Percentiles rank a stretch among this genome's conserved stretches.
phyloP scores from a whole-genome alignment of 2,888 invertebrate genomes.

The Drosophila villosipedis region DNA sequence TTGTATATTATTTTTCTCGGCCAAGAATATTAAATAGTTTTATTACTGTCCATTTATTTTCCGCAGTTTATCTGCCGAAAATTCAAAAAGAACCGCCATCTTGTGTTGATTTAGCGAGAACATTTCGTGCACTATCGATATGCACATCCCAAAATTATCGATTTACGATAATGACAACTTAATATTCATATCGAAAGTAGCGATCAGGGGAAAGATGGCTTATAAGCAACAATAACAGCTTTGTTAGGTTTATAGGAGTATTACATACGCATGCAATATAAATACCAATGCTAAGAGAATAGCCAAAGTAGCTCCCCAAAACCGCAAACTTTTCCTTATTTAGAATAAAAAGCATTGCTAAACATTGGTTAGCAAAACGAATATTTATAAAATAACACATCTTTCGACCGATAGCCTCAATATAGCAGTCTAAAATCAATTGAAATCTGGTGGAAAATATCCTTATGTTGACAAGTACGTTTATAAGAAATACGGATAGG shows the following conservation, averaged over 20 bases:
- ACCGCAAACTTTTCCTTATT: background rate
- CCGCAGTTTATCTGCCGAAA: background rate
- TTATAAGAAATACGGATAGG: background rate
- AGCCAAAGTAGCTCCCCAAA: background rate
- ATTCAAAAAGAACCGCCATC: constrained; percentile 14
- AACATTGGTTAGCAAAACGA: background rate
- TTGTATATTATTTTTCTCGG: background rate
- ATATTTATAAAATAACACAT: background rate
- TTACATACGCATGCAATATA: background rate
- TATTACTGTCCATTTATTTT: background rate
- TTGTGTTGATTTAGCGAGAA: background rate
- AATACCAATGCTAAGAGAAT: background rate
- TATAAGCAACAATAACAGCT: background rate
- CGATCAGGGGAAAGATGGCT: constrained; percentile 3
- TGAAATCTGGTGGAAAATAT: background rate
- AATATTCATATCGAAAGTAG: background rate
- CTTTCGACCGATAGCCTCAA: too few relatives aligned
- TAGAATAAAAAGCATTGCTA: background rate
- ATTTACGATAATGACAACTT: background rate
- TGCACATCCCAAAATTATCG: background rate
- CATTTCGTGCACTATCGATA: constrained; percentile 13
- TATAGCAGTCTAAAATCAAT: background rate
- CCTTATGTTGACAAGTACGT: background rate
- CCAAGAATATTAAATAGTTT: background rate
- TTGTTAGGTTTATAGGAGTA: background rate